A percentile compares a stretch with the other conserved stretches of the same genome.
These are phyloP conservation scores for Notamacropus eugenii DNA, from an alignment of 2,797 vertebrate genomes.

Conservation along the genomic window DNA sequence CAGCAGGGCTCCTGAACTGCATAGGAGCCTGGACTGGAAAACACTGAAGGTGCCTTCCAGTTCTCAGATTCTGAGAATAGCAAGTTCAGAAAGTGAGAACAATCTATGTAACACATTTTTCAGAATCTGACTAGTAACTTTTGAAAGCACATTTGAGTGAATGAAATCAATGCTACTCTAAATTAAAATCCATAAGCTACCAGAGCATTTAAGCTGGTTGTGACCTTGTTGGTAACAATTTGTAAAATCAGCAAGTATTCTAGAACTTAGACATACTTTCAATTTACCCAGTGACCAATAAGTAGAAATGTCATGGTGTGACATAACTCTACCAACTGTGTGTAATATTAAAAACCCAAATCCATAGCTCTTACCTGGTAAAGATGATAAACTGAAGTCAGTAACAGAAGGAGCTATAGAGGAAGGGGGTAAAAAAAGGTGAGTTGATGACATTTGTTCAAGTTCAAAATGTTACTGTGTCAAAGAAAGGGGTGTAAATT, in stretches of 20 bases:
- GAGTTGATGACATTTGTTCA: slow-evolving; percentile 64
- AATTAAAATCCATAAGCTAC: slow-evolving; percentile 45
- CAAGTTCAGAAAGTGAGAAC: background rate
- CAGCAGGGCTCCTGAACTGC: background rate
- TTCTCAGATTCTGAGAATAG: background rate
- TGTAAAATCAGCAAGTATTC: slow-evolving; percentile 54
- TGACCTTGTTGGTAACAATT: slow-evolving; percentile 34
- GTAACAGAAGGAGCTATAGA: slow-evolving; percentile 83
- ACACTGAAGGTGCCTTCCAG: background rate
- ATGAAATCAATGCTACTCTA: slow-evolving; percentile 35
- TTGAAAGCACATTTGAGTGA: slow-evolving; percentile 32
- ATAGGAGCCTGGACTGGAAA: background rate
- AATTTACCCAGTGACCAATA: slow-evolving; percentile 43
- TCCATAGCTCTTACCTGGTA: slow-evolving; percentile 82
- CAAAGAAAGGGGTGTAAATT: slow-evolving; percentile 57
- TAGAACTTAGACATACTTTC: slow-evolving; percentile 36
- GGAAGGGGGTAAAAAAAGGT: slow-evolving; percentile 72
- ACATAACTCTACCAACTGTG: slow-evolving; percentile 25
- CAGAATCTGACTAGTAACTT: slow-evolving; percentile 33
- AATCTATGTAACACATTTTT: background rate
- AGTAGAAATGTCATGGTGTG: slow-evolving; percentile 32
- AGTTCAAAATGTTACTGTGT: slow-evolving; percentile 72
- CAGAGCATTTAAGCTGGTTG: background rate
- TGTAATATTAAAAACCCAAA: slow-evolving; percentile 6
- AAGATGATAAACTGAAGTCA: slow-evolving; percentile 83